Conservation (phyloP, 2,797 vertebrate genomes). For the Rousettus madagascariensis region DNA sequence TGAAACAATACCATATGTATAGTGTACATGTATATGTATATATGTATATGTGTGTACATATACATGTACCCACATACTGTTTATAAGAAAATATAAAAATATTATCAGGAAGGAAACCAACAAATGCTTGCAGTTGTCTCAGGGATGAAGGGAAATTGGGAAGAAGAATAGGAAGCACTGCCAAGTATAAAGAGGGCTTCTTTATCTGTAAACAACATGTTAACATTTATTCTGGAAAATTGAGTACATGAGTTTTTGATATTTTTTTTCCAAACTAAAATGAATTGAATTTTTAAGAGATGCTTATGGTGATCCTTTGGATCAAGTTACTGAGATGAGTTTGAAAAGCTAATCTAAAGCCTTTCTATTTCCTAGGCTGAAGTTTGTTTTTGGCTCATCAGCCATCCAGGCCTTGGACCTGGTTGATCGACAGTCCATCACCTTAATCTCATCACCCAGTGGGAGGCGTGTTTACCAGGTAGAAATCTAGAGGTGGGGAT, state of each 20-base stretch:
- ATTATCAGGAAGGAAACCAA: background rate
- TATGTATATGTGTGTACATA: background rate
- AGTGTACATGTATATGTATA: background rate
- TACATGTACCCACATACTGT: background rate
- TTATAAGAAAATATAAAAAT: background rate
- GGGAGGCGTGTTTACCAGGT: constrained; percentile 93
- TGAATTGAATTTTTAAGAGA: background rate
- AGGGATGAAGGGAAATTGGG: background rate
- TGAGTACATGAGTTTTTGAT: background rate
- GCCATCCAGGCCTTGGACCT: constrained; percentile 94
- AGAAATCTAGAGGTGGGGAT: background rate
- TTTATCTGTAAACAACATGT: background rate
- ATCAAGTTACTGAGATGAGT: background rate
- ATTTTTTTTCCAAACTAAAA: constrained; percentile 42
- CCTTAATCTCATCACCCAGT: constrained; percentile 90
- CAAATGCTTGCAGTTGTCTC: background rate
- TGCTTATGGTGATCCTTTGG: background rate
- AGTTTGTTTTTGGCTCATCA: constrained; percentile 93
- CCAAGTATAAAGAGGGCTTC: background rate
- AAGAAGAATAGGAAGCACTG: background rate
- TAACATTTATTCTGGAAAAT: background rate
- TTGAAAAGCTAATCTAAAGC: background rate
- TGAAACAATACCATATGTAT: background rate
- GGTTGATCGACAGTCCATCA: constrained; percentile 92
- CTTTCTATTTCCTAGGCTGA: constrained; percentile 86